Percentiles rank a stretch among this genome's conserved stretches.
Conservation (phyloP, 2,113 vertebrate genomes). For the Oncorhynchus masou region DNA sequence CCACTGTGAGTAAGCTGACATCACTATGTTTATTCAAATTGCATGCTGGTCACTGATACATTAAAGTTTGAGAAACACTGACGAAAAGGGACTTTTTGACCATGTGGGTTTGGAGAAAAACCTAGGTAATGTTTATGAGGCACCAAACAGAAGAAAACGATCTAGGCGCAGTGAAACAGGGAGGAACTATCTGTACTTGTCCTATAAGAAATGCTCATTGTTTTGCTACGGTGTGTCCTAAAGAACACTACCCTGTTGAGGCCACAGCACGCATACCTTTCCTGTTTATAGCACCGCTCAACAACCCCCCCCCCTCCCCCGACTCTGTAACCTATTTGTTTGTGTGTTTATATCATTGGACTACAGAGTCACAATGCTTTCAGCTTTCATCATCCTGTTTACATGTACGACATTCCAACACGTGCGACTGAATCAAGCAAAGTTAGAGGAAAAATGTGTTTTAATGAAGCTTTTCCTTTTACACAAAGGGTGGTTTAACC, state of each 20-base stretch:
- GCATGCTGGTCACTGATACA: too few relatives aligned
- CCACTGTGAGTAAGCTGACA: too few relatives aligned
- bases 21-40: too few relatives aligned
- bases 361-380: background rate
- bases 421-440: background rate
- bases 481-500: background rate
- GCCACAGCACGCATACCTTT: background rate
- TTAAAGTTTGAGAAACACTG: too few relatives aligned
- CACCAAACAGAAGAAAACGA: background rate
- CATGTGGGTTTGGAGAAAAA: too few relatives aligned
- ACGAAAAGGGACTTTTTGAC: too few relatives aligned
- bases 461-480: background rate
- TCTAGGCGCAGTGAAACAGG: background rate
- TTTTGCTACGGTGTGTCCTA: too few relatives aligned
- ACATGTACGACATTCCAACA: background rate
- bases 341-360: background rate
- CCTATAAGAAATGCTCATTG: too few relatives aligned
- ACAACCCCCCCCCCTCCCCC: background rate
- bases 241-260: background rate
- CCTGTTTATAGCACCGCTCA: background rate
- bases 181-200: too few relatives aligned
- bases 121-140: background rate
- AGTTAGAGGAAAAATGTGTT: background rate
- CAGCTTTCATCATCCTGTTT: slow-evolving; percentile 12
- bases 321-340: background rate